Conservation (phyloP, 2,888 invertebrate species). For the Teleiodes luculella region DNA sequence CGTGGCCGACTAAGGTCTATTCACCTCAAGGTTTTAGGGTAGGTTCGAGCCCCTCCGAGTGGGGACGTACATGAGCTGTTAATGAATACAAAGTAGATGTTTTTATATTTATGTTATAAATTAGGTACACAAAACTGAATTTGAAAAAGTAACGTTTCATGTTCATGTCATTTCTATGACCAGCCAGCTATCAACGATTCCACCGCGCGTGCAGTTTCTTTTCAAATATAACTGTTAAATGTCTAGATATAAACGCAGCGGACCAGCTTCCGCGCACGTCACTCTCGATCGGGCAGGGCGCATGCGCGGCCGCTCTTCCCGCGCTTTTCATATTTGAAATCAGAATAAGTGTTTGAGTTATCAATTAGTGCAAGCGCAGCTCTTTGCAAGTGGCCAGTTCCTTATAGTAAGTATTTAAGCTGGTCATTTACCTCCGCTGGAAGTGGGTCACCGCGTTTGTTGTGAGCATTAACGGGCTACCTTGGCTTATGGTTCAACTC, state of each 20-base stretch:
- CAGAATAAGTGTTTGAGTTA: conserved; percentile 36
- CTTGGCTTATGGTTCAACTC: conserved; percentile 19
- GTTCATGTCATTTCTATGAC: conserved; percentile 17
- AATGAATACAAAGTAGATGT: too few species aligned
- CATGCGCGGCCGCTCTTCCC: conserved; percentile 54
- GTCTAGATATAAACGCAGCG: conserved; percentile 66
- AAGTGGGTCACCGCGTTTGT: conserved; percentile 54
- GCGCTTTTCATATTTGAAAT: conserved; percentile 44
- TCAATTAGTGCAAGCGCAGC: conserved; percentile 42
- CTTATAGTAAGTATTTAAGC: conserved; percentile 48
- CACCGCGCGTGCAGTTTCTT: conserved; percentile 46
- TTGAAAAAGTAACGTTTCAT: not conserved
- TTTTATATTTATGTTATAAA: too few species aligned
- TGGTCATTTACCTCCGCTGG: conserved; percentile 40
- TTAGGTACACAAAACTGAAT: too few species aligned
- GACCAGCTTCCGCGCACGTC: conserved; percentile 69
- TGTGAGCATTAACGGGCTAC: conserved; percentile 33
- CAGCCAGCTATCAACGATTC: conserved; percentile 45
- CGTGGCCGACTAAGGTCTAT: too few species aligned
- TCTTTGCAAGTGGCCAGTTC: conserved; percentile 41
- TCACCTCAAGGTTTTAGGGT: too few species aligned
- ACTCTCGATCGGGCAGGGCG: conserved; percentile 58
- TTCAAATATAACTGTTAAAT: conserved; percentile 70
- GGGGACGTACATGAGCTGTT: too few species aligned
- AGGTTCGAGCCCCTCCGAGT: too few species aligned